These are phyloP conservation scores for Urosaurus nigricauda DNA, from an alignment of 2,797 vertebrate genomes.

Conservation along the genomic window DNA sequence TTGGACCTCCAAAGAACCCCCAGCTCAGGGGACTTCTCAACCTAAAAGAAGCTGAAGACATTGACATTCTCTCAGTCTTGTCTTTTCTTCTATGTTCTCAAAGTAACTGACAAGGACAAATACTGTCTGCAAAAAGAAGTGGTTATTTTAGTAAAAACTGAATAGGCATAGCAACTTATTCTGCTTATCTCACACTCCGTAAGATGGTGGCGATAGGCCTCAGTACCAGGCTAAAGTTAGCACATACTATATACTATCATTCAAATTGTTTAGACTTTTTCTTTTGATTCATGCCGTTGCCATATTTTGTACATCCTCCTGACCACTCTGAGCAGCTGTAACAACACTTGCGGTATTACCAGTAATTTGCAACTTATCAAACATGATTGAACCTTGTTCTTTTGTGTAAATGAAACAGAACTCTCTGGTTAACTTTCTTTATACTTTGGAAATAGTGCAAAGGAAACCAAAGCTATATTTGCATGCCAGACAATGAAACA, in stretches of 20 bases:
- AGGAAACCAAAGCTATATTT: conserved; percentile 86
- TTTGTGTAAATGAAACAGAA: conserved; percentile 87
- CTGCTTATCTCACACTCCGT: conserved; percentile 61
- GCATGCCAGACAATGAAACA: conserved; percentile 90
- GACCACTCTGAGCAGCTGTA: conserved; percentile 87
- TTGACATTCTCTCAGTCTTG: not conserved
- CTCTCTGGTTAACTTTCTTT: conserved; percentile 86
- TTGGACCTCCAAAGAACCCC: too few species aligned
- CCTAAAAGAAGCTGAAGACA: not conserved
- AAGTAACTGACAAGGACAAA: conserved; percentile 19
- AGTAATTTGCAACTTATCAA: conserved; percentile 91
- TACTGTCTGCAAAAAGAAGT: conserved; percentile 21
- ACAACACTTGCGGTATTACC: conserved; percentile 88
- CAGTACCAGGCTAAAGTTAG: conserved; percentile 78
- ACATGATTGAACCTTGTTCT: conserved; percentile 90
- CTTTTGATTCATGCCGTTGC: conserved; percentile 85
- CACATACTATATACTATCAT: conserved; percentile 82
- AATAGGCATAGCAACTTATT: conserved; percentile 51
- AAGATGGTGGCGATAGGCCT: conserved; percentile 69
- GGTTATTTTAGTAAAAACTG: conserved; percentile 39
- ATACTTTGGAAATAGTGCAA: conserved; percentile 87
- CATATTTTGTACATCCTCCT: conserved; percentile 84
- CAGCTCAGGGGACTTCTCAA: not conserved
- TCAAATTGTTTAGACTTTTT: conserved; percentile 85
- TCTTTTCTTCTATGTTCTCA: conserved; percentile 34